Evolutionary conservation across 1,140 invertebrate genomes (phyloP), one percentile per base, ranked within the genome.

Genomic region (Microplitis demolitor): DNA sequence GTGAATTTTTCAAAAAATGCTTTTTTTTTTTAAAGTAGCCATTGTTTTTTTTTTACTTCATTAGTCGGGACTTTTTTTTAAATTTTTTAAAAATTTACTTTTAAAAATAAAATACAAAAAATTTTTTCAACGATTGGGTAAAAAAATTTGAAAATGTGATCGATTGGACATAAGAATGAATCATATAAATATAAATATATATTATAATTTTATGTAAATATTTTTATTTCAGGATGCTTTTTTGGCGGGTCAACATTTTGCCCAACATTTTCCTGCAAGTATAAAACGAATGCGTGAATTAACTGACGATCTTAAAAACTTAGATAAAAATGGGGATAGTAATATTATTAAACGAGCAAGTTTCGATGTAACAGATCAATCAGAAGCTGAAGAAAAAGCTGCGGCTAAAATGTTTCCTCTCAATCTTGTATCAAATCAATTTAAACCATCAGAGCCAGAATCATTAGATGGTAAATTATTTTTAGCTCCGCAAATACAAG

Each of bases 191-290:
- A 24, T 2, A 24, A 0, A 24, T 24, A 24, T 24, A 24, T 24
- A 24, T 24, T 24, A 24, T 24, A 24, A 24, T 24, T 24, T 24
- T 1, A 24, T 24, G 24, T 24, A 24, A 24, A 24, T 24, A 24
- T 13, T 69, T 35, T 78, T 39, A 50, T 82, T 80, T 14, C 72
- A 90, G 89, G 92, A 93, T 79, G 92, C 92, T 0, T 94, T 93
- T 82, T 85, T 91, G 68, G 93, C 94, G 11, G 95, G 94, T 0
- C 91, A 93, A 82, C 91, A 94, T 80, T 96, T 96, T 87, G 94
- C 93, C 11, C 90, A 93, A 76, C 90, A 92, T 63, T 95, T 92
- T 83, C 91, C 91, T 53, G 85, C 87, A 24, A 91, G 90, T 16
- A 85, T 91, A 77, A 77, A 78, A 3, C 77, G 85, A 74, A 71